phyloP scores from a whole-genome alignment of 1,140 invertebrate genomes.

The Aphidius gifuensis region DNA sequence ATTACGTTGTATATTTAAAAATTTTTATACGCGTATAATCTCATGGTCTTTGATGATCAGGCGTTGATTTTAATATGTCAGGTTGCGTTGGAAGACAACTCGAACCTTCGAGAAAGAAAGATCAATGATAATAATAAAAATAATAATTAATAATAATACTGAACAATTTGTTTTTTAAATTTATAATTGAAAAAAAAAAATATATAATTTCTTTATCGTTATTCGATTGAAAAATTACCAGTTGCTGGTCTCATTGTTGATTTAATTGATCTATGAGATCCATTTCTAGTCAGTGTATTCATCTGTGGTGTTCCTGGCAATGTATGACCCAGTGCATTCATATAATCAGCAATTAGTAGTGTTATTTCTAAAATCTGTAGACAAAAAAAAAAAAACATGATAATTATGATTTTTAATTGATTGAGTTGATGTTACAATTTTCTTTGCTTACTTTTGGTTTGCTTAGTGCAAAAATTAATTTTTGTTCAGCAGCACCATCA shows the following conservation, averaged over 20 bases:
- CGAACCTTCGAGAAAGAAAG: slow-evolving; percentile 38
- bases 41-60: slow-evolving; percentile 68
- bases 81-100: slow-evolving; percentile 65
- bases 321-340: slow-evolving; percentile 80
- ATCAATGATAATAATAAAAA: slow-evolving; percentile 12
- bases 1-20: not conserved
- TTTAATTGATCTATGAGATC: slow-evolving; percentile 63
- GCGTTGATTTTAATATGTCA: slow-evolving; percentile 79
- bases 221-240: slow-evolving; percentile 32
- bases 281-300: slow-evolving; percentile 75
- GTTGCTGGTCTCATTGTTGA: slow-evolving; percentile 49
- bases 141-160: slow-evolving; percentile 30
- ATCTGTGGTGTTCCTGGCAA: slow-evolving; percentile 75
- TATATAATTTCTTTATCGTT: too few species aligned
- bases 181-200: too few species aligned
- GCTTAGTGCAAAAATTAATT: slow-evolving; percentile 84
- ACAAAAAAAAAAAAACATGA: slow-evolving; percentile 18
- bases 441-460: slow-evolving; percentile 74
- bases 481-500: slow-evolving; percentile 74
- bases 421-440: not conserved
- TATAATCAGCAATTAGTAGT: slow-evolving; percentile 90
- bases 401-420: slow-evolving; percentile 15
- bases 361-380: slow-evolving; percentile 85
- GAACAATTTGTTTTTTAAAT: slow-evolving; percentile 22
- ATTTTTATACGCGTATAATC: too few species aligned